These are phyloP conservation scores for Conus ventricosus DNA, from an alignment of 1,140 invertebrate genomes.

Conservation along the genomic window DNA sequence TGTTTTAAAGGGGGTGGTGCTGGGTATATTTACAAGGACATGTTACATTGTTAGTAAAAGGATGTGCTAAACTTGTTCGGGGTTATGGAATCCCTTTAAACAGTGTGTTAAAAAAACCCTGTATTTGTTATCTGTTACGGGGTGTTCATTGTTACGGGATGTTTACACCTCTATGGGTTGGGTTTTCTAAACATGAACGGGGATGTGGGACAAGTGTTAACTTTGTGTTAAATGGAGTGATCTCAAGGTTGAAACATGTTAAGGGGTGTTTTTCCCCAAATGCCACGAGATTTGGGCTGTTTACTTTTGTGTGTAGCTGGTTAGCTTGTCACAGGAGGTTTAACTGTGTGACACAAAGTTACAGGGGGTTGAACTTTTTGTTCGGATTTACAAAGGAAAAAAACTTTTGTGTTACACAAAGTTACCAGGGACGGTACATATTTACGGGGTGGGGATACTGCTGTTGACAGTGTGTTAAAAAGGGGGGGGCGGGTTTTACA, in stretches of 20 bases:
- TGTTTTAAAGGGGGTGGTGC: neutral
- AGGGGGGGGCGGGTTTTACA: too few species aligned
- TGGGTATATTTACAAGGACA: neutral
- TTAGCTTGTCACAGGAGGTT: neutral
- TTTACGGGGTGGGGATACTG: too few species aligned
- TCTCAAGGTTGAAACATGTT: neutral
- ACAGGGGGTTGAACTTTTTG: too few species aligned
- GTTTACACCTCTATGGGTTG: neutral
- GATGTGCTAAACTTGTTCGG: neutral
- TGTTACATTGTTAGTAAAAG: neutral
- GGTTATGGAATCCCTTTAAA: neutral
- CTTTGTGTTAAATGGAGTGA: neutral
- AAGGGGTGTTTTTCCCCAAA: neutral
- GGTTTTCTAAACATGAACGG: neutral
- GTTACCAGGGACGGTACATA: too few species aligned
- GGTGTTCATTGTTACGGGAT: neutral
- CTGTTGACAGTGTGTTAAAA: too few species aligned
- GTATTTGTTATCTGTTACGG: neutral
- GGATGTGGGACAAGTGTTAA: too few species aligned
- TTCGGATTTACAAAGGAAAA: too few species aligned
- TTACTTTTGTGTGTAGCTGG: neutral
- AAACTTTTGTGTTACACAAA: too few species aligned
- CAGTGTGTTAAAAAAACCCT: neutral
- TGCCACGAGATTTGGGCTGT: neutral
- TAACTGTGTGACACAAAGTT: neutral